These are phyloP conservation scores for Tiaroga cobitis DNA, from an alignment of 2,797 vertebrate genomes.

Conservation along the genomic window DNA sequence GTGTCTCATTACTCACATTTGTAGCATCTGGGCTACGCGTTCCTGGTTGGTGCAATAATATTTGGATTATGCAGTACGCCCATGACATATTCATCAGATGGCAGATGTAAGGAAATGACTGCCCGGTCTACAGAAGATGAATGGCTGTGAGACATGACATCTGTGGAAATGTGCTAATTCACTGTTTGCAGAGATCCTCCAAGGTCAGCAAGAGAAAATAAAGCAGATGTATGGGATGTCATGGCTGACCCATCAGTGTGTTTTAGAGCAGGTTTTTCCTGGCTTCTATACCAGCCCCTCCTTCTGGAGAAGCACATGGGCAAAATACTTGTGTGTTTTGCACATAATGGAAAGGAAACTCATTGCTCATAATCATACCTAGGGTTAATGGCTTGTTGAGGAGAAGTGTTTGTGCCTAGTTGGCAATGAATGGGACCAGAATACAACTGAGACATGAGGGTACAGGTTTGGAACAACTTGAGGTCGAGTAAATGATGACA, in stretches of 20 bases:
- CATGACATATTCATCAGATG: constrained; percentile 40
- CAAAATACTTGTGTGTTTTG: constrained; percentile 10
- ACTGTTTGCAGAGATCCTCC: constrained; percentile 19
- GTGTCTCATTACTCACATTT: constrained; percentile 21
- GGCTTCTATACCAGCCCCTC: background rate
- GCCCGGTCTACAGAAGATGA: constrained; percentile 12
- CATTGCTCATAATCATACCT: background rate
- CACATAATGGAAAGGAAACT: constrained; percentile 17
- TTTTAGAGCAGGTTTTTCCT: constrained; percentile 36
- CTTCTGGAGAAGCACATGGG: constrained; percentile 9
- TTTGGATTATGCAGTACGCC: constrained; percentile 34
- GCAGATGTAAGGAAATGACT: constrained; percentile 30
- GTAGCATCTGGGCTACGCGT: constrained; percentile 13
- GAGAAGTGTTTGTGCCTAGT: background rate
- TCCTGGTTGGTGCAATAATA: constrained; percentile 34
- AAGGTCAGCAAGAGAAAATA: constrained; percentile 38
- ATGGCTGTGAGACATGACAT: constrained; percentile 37
- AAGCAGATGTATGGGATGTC: constrained; percentile 45
- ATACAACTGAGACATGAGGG: background rate
- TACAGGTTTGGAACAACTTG: too few species aligned
- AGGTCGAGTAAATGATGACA: background rate
- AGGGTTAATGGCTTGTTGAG: background rate
- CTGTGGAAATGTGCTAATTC: constrained; percentile 40
- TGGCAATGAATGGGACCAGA: background rate
- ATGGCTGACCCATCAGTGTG: constrained; percentile 40